These are phyloP conservation scores for Sebastes fasciatus DNA, from an alignment of 2,113 vertebrate species.

Conservation along the genomic window DNA sequence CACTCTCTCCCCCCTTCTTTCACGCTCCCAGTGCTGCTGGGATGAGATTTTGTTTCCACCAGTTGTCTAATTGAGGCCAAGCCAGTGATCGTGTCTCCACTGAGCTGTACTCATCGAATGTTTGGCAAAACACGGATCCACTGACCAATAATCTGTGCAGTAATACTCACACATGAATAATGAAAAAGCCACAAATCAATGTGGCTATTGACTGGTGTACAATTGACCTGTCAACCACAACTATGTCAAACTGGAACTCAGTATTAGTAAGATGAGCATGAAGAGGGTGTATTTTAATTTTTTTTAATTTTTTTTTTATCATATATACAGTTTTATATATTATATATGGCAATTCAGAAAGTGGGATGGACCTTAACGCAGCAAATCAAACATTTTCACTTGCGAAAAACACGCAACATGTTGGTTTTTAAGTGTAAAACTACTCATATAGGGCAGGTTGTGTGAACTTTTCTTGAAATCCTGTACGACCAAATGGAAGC, in stretches of 20 bases:
- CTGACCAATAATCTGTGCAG: conserved; percentile 23
- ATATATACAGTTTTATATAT: not conserved
- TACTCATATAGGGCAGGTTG: not conserved
- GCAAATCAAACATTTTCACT: not conserved
- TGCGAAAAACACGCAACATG: not conserved
- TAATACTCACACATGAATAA: conserved; percentile 22
- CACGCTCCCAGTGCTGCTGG: conserved; percentile 20
- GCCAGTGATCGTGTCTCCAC: conserved; percentile 16
- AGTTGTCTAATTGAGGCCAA: conserved; percentile 38
- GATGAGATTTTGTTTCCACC: conserved; percentile 24
- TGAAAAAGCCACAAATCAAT: conserved; percentile 56
- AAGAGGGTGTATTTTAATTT: not conserved
- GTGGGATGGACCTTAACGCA: not conserved
- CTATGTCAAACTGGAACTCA: not conserved
- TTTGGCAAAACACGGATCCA: conserved; percentile 29
- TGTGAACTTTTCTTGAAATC: conserved; percentile 39
- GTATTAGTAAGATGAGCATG: not conserved
- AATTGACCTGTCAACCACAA: conserved; percentile 21
- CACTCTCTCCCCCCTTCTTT: not conserved
- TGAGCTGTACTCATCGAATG: conserved; percentile 2
- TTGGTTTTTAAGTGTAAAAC: not conserved
- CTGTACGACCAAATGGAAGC: conserved; percentile 26
- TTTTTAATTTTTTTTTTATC: not conserved
- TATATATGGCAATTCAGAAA: not conserved
- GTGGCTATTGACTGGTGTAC: conserved; percentile 24